Conservation (phyloP, 1,140 invertebrate species). For the Penaeus indicus region DNA sequence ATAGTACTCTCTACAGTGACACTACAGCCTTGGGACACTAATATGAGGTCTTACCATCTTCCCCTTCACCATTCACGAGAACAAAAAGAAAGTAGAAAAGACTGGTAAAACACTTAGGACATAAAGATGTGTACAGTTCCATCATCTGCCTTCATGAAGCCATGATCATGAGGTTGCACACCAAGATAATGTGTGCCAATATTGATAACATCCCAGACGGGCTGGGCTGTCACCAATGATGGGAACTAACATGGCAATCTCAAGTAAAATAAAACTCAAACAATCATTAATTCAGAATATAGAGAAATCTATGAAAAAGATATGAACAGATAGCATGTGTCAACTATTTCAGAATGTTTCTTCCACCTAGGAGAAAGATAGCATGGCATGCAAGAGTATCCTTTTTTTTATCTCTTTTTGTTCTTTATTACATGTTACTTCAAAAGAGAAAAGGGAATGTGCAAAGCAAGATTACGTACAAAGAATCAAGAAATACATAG, state of each 20-base stretch:
- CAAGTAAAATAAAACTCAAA: constrained; percentile 52
- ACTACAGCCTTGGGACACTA: constrained; percentile 64
- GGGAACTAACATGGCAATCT: constrained; percentile 56
- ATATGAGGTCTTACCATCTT: constrained; percentile 64
- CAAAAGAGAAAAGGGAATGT: too few species aligned
- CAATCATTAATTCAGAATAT: constrained; percentile 52
- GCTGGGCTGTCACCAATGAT: constrained; percentile 7
- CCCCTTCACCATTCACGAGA: constrained; percentile 65
- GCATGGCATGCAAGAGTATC: constrained; percentile 43
- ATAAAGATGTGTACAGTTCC: constrained; percentile 60
- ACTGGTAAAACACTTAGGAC: constrained; percentile 64
- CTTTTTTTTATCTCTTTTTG: too few species aligned
- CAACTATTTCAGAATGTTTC: constrained; percentile 47
- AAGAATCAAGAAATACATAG: too few species aligned
- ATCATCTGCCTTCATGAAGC: constrained; percentile 59
- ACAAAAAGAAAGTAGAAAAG: constrained; percentile 64
- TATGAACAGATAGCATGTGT: constrained; percentile 44
- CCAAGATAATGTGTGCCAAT: constrained; percentile 51
- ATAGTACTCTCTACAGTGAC: constrained; percentile 63
- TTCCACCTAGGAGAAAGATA: constrained; percentile 49
- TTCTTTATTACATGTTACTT: too few species aligned
- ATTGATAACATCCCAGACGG: constrained; percentile 51
- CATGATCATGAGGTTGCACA: constrained; percentile 53
- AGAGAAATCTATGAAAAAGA: constrained; percentile 47
- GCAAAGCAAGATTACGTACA: too few species aligned